phyloP scores from a whole-genome alignment of 1,140 invertebrate genomes.

The Ridgeia piscesae region DNA sequence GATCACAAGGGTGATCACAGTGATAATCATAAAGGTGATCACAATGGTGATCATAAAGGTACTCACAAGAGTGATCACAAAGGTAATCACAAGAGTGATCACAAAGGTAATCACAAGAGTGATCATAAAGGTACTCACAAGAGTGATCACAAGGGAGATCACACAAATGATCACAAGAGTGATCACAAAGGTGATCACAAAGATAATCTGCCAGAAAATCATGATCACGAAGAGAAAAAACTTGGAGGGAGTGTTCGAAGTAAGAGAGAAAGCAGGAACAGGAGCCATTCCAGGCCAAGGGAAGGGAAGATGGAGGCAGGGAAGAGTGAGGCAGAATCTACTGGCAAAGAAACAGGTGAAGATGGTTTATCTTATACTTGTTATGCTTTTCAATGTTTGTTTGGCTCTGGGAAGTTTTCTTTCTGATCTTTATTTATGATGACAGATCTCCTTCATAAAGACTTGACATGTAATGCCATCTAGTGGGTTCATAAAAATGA shows the following conservation, averaged over 20 bases:
- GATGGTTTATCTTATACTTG: not conserved
- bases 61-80: too few relatives aligned
- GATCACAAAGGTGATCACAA: not conserved
- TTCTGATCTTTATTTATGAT: not conserved
- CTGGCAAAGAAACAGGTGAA: slow-evolving; percentile 28
- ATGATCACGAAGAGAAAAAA: not conserved
- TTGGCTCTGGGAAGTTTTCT: not conserved
- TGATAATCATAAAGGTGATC: too few relatives aligned
- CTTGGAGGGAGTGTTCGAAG: not conserved
- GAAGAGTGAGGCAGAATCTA: slow-evolving; percentile 1
- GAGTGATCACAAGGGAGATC: too few relatives aligned
- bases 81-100: too few relatives aligned
- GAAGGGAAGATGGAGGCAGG: not conserved
- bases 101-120: too few relatives aligned
- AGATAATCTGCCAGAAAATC: not conserved
- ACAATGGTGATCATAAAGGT: not conserved
- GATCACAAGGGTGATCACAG: too few relatives aligned
- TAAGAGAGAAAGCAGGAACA: not conserved
- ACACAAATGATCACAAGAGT: too few relatives aligned
- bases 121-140: not conserved
- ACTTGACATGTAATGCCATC: not conserved
- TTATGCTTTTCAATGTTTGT: not conserved
- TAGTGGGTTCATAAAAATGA: not conserved
- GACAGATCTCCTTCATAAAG: not conserved
- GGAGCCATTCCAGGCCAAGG: not conserved